Percentiles rank a stretch among this genome's conserved stretches.
phyloP scores from a whole-genome alignment of 2,888 invertebrate genomes.

The Hypselothyrea guttata region DNA sequence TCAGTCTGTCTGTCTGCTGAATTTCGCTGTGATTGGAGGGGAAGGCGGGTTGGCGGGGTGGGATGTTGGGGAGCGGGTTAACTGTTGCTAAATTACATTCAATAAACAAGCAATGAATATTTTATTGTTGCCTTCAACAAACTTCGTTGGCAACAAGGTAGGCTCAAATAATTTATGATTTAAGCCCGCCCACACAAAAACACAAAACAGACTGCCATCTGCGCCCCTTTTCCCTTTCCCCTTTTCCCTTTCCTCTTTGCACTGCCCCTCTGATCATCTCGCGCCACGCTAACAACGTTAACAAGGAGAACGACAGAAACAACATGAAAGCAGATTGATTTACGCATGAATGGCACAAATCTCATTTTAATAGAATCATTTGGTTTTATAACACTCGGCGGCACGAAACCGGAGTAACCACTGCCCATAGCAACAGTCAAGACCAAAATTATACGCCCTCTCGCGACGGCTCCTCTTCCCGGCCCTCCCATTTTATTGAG shows the following conservation, averaged over 20 bases:
- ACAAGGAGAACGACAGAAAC: slow-evolving; percentile 35
- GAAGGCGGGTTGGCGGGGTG: not conserved
- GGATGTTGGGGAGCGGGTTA: slow-evolving; percentile 66
- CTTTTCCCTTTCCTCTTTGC: not conserved
- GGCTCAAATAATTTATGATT: slow-evolving; percentile 65
- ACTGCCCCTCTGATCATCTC: not conserved
- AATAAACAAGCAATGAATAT: slow-evolving; percentile 82
- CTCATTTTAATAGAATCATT: slow-evolving; percentile 76
- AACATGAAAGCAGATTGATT: slow-evolving; percentile 68
- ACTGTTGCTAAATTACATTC: slow-evolving; percentile 79
- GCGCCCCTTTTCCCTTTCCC: not conserved
- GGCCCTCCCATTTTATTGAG: slow-evolving; percentile 48
- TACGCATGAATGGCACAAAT: slow-evolving; percentile 73
- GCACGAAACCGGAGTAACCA: not conserved
- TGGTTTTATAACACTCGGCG: slow-evolving; percentile 61
- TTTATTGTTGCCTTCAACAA: slow-evolving; percentile 74
- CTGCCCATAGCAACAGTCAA: slow-evolving; percentile 28
- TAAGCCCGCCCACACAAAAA: slow-evolving; percentile 3
- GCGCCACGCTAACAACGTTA: slow-evolving; percentile 14
- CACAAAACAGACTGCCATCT: not conserved
- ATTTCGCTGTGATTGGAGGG: slow-evolving; percentile 51
- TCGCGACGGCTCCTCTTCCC: not conserved
- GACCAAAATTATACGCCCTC: not conserved
- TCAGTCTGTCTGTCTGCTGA: too few species aligned
- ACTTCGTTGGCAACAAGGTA: slow-evolving; percentile 50